Evolutionary conservation across 2,113 vertebrate species (phyloP).

Genomic region (Lycaon pictus): DNA sequence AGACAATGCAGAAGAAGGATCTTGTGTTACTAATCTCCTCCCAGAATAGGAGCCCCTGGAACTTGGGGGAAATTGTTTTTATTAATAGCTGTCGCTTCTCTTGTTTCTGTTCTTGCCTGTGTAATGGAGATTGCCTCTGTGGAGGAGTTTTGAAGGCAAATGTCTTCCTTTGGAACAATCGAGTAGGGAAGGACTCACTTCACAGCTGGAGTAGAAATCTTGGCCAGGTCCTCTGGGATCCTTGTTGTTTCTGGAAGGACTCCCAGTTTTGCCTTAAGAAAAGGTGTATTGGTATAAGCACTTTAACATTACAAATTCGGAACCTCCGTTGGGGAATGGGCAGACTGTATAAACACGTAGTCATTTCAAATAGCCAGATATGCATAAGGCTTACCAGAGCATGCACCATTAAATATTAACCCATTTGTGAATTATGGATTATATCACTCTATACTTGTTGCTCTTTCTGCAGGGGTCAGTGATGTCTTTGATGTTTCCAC

Average conservation of each 20-base stretch:
- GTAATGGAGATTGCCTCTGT: conserved; percentile 38
- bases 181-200: conserved; percentile 30
- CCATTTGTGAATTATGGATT: conserved; percentile 56
- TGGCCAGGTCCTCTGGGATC: conserved; percentile 10
- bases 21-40: not conserved
- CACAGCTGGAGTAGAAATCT: conserved; percentile 16
- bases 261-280: conserved; percentile 61
- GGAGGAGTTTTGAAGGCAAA: conserved; percentile 36
- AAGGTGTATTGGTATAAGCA: conserved; percentile 8
- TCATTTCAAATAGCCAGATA: conserved; percentile 17
- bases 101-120: conserved; percentile 59
- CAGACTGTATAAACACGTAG: conserved; percentile 45
- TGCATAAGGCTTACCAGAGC: not conserved
- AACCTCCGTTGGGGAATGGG: not conserved
- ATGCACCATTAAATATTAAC: conserved; percentile 59
- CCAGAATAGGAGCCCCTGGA: not conserved
- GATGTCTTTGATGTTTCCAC: conserved; percentile 78
- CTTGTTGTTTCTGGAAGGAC: conserved; percentile 52
- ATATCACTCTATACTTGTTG: conserved; percentile 1
- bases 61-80: not conserved
- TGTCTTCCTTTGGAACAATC: conserved; percentile 35
- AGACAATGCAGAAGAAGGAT: not conserved
- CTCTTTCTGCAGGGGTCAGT: conserved; percentile 18
- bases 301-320: conserved; percentile 51
- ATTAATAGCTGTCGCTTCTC: conserved; percentile 44